Evolutionary conservation across 2,797 vertebrate species (phyloP).

Genomic region (Aratinga solstitialis): DNA sequence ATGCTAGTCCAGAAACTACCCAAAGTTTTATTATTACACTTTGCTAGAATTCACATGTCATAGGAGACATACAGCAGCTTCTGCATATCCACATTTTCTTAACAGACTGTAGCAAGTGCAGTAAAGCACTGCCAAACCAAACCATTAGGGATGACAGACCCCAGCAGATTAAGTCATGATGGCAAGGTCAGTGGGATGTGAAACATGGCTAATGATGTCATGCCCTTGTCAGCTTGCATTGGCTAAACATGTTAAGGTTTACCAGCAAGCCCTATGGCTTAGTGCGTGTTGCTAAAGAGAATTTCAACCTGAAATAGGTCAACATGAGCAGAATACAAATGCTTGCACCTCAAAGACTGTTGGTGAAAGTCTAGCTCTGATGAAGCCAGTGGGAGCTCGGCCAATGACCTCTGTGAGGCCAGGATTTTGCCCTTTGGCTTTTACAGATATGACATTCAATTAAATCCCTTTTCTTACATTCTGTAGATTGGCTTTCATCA

Average conservation of each 20-base stretch:
- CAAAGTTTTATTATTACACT: neutral
- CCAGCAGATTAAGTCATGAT: neutral
- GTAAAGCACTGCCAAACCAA: conserved; percentile 5
- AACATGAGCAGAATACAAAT: neutral
- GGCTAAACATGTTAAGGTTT: conserved; percentile 14
- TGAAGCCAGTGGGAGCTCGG: neutral
- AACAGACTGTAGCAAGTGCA: neutral
- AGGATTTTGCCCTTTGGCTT: conserved; percentile 20
- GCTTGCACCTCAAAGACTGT: neutral
- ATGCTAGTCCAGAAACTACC: neutral
- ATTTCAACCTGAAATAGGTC: conserved; percentile 44
- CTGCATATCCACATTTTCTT: neutral
- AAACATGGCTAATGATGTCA: conserved; percentile 61
- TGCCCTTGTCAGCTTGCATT: conserved; percentile 59
- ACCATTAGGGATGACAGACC: conserved; percentile 6
- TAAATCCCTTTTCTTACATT: neutral
- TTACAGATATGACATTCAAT: neutral
- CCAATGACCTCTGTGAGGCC: neutral
- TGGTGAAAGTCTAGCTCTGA: neutral
- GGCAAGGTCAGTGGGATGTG: conserved; percentile 40
- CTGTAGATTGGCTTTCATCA: neutral
- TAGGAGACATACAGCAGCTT: neutral
- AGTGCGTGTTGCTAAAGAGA: neutral
- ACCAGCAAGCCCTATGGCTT: conserved; percentile 27
- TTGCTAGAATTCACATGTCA: neutral